phyloP scores from a whole-genome alignment of 2,797 vertebrate genomes.

The Sardinella longiceps region DNA sequence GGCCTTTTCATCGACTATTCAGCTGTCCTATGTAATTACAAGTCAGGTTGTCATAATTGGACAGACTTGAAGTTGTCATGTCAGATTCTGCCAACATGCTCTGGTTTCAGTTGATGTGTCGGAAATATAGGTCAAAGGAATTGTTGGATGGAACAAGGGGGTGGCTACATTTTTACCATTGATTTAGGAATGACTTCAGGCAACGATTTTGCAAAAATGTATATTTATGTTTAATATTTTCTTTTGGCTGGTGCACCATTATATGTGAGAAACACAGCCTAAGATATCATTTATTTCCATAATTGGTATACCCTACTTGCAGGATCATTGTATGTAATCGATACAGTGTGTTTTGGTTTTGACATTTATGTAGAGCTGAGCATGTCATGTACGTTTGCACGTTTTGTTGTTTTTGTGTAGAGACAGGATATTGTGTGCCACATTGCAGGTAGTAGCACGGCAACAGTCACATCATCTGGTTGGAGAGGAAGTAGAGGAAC shows the following conservation, averaged over 20 bases:
- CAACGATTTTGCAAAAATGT: not conserved
- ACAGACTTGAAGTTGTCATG: slow-evolving; percentile 17
- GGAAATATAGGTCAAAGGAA: slow-evolving; percentile 11
- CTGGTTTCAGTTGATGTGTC: not conserved
- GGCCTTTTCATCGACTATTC: not conserved
- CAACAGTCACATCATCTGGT: slow-evolving; percentile 5
- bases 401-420: slow-evolving; percentile 24
- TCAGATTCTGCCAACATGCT: not conserved
- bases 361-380: not conserved
- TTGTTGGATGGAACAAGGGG: not conserved
- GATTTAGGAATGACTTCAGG: not conserved
- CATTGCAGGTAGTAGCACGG: slow-evolving; percentile 22
- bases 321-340: too few species aligned
- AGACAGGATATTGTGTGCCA: not conserved
- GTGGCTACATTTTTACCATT: not conserved
- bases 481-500: not conserved
- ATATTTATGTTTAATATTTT: not conserved
- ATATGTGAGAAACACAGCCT: not conserved
- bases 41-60: slow-evolving; percentile 14
- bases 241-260: not conserved
- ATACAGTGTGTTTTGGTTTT: not conserved
- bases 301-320: too few species aligned
- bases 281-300: too few species aligned
- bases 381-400: too few species aligned
- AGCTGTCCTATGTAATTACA: slow-evolving; percentile 2